Base-by-base conservation (phyloP, 2,113 vertebrate genomes). In the Bubo scandiacus region DNA sequence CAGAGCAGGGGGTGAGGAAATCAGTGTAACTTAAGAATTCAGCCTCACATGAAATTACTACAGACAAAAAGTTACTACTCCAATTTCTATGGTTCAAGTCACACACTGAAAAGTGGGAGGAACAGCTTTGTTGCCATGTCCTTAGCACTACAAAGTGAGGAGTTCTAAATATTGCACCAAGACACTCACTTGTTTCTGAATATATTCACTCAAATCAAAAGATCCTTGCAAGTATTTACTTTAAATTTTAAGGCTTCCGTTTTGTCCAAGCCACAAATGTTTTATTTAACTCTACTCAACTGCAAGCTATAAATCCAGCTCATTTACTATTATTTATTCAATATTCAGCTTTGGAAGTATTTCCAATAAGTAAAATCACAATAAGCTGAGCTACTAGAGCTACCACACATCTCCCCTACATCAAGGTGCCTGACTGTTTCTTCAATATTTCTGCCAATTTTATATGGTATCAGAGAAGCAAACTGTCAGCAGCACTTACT, bases 401-500 rank as follows among this genome's bases (percentile, higher is more conserved):
- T 92, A 65, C 74, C 40, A 45, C 32, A 29, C 18, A 67, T 29
- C 17, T 47, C 29, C 29, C 52, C 66, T 14, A 5, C 65, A 38
- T 5, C 21, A 10, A 88, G 45, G 34, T 40, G 82, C 25, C 84
- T 13, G 16, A 22, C n/a, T n/a, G 51, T 27, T 81, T 51, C 54
- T 70, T 49, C 29, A 70, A 1, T 18, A 12, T 12, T 52, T 78
- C 70, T 82, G 57, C 17, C 66, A 17, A 11, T 62, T 61, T 51
- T 7, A 19, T 0, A 4, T 6, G 6, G n/a, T 9, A 52, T 7
- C 32, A 47, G 52, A 36, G 75, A 52, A 88, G 45, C 65, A 79
- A 65, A 43, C 12, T 36, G 34, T 8, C 34, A 66, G 57, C 55
- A 83, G 57, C 16, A 21, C 98, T 97, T 95, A 99, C 99, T 99